Evolutionary conservation across 2,888 invertebrate species (phyloP).

Genomic region (Boloria euphrosyne): DNA sequence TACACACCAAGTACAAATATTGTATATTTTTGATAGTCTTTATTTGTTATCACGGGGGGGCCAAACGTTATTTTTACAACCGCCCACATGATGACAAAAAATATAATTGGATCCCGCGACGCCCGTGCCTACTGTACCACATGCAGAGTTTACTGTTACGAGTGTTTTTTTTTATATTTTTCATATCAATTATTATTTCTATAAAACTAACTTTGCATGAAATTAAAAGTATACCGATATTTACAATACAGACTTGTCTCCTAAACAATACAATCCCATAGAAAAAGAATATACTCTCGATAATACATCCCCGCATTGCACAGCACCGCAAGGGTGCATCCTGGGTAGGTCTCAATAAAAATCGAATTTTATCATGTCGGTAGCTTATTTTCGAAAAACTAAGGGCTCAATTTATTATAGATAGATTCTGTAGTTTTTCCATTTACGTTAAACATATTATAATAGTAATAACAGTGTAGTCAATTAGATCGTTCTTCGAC

Average conservation of each 20-base stretch:
- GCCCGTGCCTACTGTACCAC: slow-evolving; percentile 17
- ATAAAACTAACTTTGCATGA: neutral
- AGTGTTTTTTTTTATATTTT: neutral
- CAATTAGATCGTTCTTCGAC: neutral
- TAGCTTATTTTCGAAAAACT: too few relatives aligned
- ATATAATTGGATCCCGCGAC: slow-evolving; percentile 14
- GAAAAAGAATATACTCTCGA: too few relatives aligned
- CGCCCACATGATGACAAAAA: slow-evolving; percentile 26
- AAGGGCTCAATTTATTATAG: too few relatives aligned
- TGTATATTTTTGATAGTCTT: slow-evolving; percentile 6
- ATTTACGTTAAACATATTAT: neutral
- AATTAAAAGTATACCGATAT: too few relatives aligned
- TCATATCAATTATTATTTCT: neutral
- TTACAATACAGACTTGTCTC: too few relatives aligned
- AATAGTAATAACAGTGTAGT: neutral
- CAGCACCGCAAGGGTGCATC: too few relatives aligned
- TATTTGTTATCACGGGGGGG: slow-evolving; percentile 19
- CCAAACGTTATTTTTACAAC: slow-evolving; percentile 15
- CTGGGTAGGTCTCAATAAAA: too few relatives aligned
- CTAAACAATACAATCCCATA: too few relatives aligned
- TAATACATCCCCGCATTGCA: too few relatives aligned
- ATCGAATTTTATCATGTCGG: too few relatives aligned
- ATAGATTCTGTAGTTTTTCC: neutral
- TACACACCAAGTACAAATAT: neutral
- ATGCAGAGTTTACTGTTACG: slow-evolving; percentile 21